Percentiles rank a stretch among this genome's conserved stretches.
These are phyloP conservation scores for Poecilia picta DNA, from an alignment of 2,797 vertebrate genomes.

Conservation along the genomic window DNA sequence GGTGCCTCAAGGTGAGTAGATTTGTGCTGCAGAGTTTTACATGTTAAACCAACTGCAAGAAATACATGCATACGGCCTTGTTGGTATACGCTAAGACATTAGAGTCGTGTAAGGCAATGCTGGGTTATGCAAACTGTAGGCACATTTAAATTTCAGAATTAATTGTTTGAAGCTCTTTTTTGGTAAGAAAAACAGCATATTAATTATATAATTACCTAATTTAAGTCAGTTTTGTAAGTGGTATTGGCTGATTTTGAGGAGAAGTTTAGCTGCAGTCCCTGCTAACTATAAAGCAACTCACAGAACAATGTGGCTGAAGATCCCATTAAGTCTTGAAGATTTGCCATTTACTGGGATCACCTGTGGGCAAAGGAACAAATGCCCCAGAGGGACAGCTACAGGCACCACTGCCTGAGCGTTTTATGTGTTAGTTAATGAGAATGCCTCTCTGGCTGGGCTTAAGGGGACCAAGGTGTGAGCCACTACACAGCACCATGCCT, in stretches of 20 bases:
- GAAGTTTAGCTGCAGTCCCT: conserved; percentile 23
- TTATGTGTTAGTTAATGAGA: conserved; percentile 64
- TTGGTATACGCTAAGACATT: not conserved
- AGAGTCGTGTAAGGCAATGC: not conserved
- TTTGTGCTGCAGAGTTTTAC: not conserved
- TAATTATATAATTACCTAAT: conserved; percentile 34
- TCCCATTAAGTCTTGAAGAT: conserved; percentile 58
- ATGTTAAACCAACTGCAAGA: conserved; percentile 8
- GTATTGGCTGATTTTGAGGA: conserved; percentile 33
- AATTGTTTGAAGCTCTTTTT: not conserved
- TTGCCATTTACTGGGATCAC: conserved; percentile 58
- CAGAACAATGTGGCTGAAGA: conserved; percentile 24
- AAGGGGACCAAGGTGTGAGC: conserved; percentile 53
- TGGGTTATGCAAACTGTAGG: not conserved
- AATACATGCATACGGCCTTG: not conserved
- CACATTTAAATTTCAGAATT: not conserved
- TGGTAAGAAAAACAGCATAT: conserved; percentile 10
- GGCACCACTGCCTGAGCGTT: conserved; percentile 34
- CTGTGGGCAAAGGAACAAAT: conserved; percentile 43
- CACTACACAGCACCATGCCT: conserved; percentile 30
- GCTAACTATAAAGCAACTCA: conserved; percentile 49
- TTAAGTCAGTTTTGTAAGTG: conserved; percentile 32
- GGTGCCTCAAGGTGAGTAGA: conserved; percentile 34
- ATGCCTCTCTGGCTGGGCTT: conserved; percentile 55
- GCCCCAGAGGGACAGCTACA: conserved; percentile 17